Evolutionary conservation across 2,888 invertebrate species (phyloP), one percentile per base, ranked within the genome.

Genomic region (Parelbella ahira): DNA sequence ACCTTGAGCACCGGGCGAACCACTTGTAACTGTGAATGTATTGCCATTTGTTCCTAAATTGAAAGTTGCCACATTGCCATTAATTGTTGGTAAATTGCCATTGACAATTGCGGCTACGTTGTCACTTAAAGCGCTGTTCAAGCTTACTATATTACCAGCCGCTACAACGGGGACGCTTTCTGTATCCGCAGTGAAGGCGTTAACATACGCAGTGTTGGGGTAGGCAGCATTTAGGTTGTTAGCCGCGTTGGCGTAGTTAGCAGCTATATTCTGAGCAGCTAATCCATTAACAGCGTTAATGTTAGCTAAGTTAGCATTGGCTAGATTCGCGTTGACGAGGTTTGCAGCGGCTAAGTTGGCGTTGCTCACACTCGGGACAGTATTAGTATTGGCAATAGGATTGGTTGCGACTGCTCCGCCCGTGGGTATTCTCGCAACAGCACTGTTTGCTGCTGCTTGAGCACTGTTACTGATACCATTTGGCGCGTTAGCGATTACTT

Each of bases 31-130:
- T 1, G 56, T 56, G 5, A 62, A 58, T 0, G 51, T 47, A n/a
- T 50, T 48, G n/a, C 53, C 52, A n/a, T 53, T 51, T 3, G 53
- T 55, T 0, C 51, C 56, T 6, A 58, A 44, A 15, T 52, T 59
- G 49, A 60, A 58, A n/a, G 58, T 58, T 0, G 56, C 56, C 23
- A 48, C 48, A 10, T 58, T 60, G 1, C 58, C 54, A 36, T 56
- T 53, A 4, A 57, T 44, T 1, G 43, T 51, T 0, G 55, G 44
- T 23, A 54, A 34, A 30, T 48, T 56, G 1, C 43, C 20, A 20
- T 45, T 41, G 13, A 8, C 23, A 20, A 5, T 20, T 20, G 20
- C 20, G 3, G 15, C n/a, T n/a, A n/a, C n/a, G n/a, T n/a, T n/a
- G n/a, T n/a, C n/a, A n/a, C n/a, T n/a, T n/a, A n/a, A n/a, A n/a